Percentiles rank a stretch among this genome's conserved stretches.
These are phyloP conservation scores for Calyptommatus sinebrachiatus DNA, from an alignment of 2,113 vertebrate species.

Conservation along the genomic window DNA sequence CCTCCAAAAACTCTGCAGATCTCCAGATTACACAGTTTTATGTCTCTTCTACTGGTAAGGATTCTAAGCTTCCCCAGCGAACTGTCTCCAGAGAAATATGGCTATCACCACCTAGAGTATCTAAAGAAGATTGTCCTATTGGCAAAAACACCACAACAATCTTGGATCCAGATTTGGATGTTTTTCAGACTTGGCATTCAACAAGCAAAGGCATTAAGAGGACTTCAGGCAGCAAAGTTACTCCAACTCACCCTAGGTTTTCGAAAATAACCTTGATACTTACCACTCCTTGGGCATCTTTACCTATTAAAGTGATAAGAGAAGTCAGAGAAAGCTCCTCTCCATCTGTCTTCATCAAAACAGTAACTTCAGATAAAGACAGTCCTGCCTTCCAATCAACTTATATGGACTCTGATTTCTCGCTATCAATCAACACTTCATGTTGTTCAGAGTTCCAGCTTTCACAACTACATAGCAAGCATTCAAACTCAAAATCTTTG, in stretches of 20 bases:
- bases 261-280: constrained; percentile 69
- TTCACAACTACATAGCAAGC: constrained; percentile 30
- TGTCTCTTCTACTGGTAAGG: constrained; percentile 53
- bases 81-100: constrained; percentile 54
- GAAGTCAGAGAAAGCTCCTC: constrained; percentile 58
- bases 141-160: constrained; percentile 7
- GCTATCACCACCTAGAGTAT: constrained; percentile 53
- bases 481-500: constrained; percentile 36
- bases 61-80: constrained; percentile 44
- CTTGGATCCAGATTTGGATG: constrained; percentile 57
- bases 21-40: constrained; percentile 68
- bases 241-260: constrained; percentile 61
- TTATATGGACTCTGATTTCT: constrained; percentile 49
- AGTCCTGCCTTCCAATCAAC: constrained; percentile 34
- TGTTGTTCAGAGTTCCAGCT: constrained; percentile 54
- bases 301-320: constrained; percentile 66
- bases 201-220: constrained; percentile 48
- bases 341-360: constrained; percentile 54
- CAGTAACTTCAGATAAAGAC: constrained; percentile 18
- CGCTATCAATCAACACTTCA: constrained; percentile 58
- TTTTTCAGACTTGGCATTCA: constrained; percentile 59
- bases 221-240: constrained; percentile 38
- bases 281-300: constrained; percentile 64
- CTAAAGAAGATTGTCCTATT: constrained; percentile 44
- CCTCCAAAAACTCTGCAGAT: constrained; percentile 47